Percentiles rank a stretch among this genome's conserved stretches.
Evolutionary conservation across 2,797 vertebrate species (phyloP).

Genomic region (Phylloscopus collybita): DNA sequence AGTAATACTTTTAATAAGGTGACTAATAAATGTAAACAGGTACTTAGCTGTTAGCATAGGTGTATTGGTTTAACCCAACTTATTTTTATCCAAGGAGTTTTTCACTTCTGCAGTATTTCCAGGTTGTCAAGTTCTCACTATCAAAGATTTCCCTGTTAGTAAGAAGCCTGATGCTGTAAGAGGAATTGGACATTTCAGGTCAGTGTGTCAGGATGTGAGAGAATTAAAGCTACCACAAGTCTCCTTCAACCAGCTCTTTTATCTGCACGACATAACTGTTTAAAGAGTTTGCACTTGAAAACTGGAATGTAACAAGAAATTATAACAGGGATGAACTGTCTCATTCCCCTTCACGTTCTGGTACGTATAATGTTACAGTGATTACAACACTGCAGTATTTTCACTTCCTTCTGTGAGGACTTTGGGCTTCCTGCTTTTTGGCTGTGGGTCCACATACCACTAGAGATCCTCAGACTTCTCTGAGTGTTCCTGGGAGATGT

Average conservation of each 20-base stretch:
- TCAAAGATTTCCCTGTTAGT: slow-evolving; percentile 47
- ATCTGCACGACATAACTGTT: neutral
- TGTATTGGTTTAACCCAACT: slow-evolving; percentile 20
- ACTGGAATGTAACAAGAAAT: neutral
- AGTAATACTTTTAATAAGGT: slow-evolving; percentile 49
- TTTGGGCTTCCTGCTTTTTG: slow-evolving; percentile 41
- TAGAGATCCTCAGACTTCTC: neutral
- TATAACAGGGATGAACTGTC: neutral
- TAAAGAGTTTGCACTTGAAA: slow-evolving; percentile 32
- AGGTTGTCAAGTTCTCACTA: neutral
- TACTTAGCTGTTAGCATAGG: slow-evolving; percentile 31
- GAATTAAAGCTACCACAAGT: slow-evolving; percentile 22
- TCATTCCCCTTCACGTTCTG: neutral
- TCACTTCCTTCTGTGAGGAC: slow-evolving; percentile 46
- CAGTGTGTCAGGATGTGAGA: slow-evolving; percentile 57
- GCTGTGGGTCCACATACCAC: neutral
- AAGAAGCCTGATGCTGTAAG: slow-evolving; percentile 27
- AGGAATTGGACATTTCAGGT: slow-evolving; percentile 58
- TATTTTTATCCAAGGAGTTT: slow-evolving; percentile 42
- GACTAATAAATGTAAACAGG: slow-evolving; percentile 34
- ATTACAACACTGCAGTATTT: slow-evolving; percentile 50
- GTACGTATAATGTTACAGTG: neutral
- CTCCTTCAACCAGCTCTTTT: slow-evolving; percentile 15
- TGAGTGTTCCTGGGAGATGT: accelerated
- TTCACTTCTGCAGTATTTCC: slow-evolving; percentile 22